Evolutionary conservation across 35 echinoderm and acorn worm genomes (phyloP), one percentile per base, ranked within the genome.

Genomic region (Holothuria glaberrima): DNA sequence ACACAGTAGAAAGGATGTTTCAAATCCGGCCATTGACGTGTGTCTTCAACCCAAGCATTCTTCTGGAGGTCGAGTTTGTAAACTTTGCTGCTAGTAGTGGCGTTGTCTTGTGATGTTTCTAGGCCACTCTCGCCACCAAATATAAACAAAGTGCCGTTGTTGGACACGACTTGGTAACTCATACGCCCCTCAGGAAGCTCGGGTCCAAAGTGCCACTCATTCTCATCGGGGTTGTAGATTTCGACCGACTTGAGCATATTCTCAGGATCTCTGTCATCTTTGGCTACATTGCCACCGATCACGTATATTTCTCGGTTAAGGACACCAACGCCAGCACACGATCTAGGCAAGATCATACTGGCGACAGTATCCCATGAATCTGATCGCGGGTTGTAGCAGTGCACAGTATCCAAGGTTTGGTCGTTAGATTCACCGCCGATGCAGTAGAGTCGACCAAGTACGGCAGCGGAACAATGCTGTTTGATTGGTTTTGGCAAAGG

Each of bases 191-290:
- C 97, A 32, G 93, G 97, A 36, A 99, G 89, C 86, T 99, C 97
- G 2, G 97, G 97, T 48, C 97, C 97, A 77, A 99, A 99, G 22
- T 94, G 71, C 97, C 97, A 99, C 73, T 99, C 97, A 45, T 99
- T 99, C 35, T 88, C 84, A 6, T 93, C 93, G 25, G 97, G 97
- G 50, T 95, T 92, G 77, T 94, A 99, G 86, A 99, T 99, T 71
- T 99, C 97, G 25, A 99, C 97, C 10, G 97, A 99, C 57, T 99
- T 99, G 5, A 99, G 86, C 97, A 99, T 99, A 60, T 99, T 99
- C 54, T 99, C 97, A 56, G 97, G 93, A 68, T 89, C 75, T 57
- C 88, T 94, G 63, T 99, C 97, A 30, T 93, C 93, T 24, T 92
- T 90, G 1, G 93, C 91, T 17, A 99, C 97, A 48, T 80, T 99